phyloP scores from a whole-genome alignment of 2,888 invertebrate species.

The Callosobruchus maculatus region DNA sequence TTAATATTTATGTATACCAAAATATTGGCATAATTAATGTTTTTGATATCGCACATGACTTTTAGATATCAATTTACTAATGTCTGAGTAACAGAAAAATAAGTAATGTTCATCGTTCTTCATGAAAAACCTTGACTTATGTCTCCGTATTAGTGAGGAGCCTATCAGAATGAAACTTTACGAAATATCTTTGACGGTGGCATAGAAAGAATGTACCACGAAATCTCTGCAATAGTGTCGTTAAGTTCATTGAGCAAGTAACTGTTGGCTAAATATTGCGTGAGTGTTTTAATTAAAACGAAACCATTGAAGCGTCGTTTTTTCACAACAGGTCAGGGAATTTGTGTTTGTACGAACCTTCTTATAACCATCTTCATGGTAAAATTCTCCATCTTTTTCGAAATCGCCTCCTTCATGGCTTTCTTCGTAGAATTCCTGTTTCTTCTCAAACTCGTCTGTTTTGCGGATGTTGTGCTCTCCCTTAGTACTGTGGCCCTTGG shows the following conservation, averaged over 20 bases:
- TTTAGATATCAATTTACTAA: too few relatives aligned
- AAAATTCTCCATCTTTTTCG: constrained; percentile 63
- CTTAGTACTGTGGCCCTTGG: constrained; percentile 71
- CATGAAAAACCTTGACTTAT: neutral
- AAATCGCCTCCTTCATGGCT: constrained; percentile 64
- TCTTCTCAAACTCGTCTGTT: constrained; percentile 72
- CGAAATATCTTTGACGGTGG: neutral
- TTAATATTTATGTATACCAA: too few relatives aligned
- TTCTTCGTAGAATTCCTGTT: constrained; percentile 73
- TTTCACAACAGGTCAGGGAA: neutral
- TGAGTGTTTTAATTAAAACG: neutral
- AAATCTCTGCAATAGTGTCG: neutral
- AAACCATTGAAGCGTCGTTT: neutral
- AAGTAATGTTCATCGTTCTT: too few relatives aligned
- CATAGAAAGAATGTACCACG: neutral
- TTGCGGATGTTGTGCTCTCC: constrained; percentile 72
- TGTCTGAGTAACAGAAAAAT: too few relatives aligned
- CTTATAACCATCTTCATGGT: constrained; percentile 52
- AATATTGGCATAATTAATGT: too few relatives aligned
- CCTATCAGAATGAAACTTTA: neutral
- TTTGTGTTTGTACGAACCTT: constrained; percentile 38
- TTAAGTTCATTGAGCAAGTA: neutral
- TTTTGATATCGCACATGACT: too few relatives aligned
- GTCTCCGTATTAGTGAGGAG: neutral
- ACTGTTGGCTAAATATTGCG: neutral